Conservation (phyloP, 2,113 vertebrate species). For the Pseudorasbora parva region DNA sequence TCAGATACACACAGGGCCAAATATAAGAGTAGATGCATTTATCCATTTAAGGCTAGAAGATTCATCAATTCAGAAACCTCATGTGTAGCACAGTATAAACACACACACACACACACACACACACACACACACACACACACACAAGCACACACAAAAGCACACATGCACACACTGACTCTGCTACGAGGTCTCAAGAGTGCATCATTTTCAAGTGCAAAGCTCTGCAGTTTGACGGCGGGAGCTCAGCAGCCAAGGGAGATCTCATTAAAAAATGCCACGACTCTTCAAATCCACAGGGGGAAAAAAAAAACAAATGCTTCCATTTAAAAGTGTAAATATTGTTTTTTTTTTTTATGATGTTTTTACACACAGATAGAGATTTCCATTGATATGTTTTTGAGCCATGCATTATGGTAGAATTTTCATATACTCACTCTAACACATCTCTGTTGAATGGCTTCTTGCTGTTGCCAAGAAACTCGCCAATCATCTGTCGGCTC, state of each 20-base stretch:
- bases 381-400: not conserved
- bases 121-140: conserved; percentile 7
- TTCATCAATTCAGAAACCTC: not conserved
- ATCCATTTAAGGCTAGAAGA: not conserved
- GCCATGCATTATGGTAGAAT: not conserved
- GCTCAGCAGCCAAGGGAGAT: conserved; percentile 53
- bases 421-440: conserved; percentile 87
- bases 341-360: not conserved
- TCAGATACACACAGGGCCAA: not conserved
- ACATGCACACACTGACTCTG: conserved; percentile 45
- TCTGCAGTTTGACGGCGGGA: conserved; percentile 9
- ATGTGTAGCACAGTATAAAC: no score
- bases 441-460: conserved; percentile 98
- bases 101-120: conserved; percentile 13
- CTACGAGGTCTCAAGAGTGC: not conserved
- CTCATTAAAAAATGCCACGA: conserved; percentile 56
- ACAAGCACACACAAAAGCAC: no score
- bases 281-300: conserved; percentile 29
- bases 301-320: conserved; percentile 21
- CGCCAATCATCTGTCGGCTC: conserved; percentile 98
- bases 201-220: conserved; percentile 29
- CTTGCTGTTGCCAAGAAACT: conserved; percentile 98
- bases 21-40: not conserved
- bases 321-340: conserved; percentile 37
- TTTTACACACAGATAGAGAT: not conserved